Base-by-base conservation (phyloP, 2,797 vertebrate species). In the Brachymystax lenok region DNA sequence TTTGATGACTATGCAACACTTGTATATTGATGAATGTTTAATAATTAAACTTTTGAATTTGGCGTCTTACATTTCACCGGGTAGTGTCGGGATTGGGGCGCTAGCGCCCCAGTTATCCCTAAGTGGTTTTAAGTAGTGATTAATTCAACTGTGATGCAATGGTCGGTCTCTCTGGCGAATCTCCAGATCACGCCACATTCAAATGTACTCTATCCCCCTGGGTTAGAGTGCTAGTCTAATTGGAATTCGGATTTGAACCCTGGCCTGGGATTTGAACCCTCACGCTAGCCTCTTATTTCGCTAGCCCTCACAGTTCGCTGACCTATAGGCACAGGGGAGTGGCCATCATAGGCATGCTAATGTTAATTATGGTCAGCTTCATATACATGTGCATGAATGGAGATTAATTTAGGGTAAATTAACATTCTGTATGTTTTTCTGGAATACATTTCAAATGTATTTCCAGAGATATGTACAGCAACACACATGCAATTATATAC, bases 141-240 rank as follows among this genome's bases (percentile, higher is more conserved):
- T 79, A 77, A 35, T 40, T 79, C n/a, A 40, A 69, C 79, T 79
- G 6, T 78, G 51, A 46, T 73, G 28, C 67, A 19, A 59, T 40
- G 30, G 10, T 6, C 19, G 30, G 24, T 59, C 30, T 70, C n/a
- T 59, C 71, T 74, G 40, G 40, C 2, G 40, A 2, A 46, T 46
- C 40, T 46, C 51, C 73, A 46, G 24, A 46, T 64, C 68, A 82
- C 3, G 59, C 68, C 40, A 24, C 50, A 77, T 70, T 74, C 77
- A 76, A n/a, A 33, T 7, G 64, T 40, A 68, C 8, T 24, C 12
- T 82, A 86, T 75, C 81, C 76, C 82, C 19, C 40, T 76, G 87
- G 85, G 84, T 82, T 80, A 66, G 74, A 30, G 84, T 84, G 80
- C 81, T 85, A 91, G 40, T 46, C 40, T 46, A 46, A 88, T 91